Evolutionary conservation across 2,888 invertebrate genomes (phyloP).

Genomic region (Sturmia bella): DNA sequence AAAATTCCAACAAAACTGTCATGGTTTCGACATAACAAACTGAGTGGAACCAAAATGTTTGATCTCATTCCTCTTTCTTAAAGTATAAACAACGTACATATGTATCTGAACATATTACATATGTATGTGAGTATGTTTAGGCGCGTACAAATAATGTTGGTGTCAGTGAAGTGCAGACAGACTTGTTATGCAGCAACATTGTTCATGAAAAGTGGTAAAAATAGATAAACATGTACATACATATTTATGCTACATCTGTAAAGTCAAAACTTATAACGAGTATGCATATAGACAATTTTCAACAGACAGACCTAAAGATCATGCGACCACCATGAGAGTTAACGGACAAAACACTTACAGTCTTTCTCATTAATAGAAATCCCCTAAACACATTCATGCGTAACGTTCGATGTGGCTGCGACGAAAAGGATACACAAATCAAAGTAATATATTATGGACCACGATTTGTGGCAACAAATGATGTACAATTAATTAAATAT

Average conservation of each 20-base stretch:
- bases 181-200: conserved; percentile 50
- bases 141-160: neutral
- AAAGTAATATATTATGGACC: conserved; percentile 49
- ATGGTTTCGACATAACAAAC: too few relatives aligned
- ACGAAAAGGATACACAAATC: conserved; percentile 56
- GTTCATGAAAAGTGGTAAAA: conserved; percentile 38
- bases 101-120: too few relatives aligned
- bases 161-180: conserved; percentile 37
- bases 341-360: conserved; percentile 58
- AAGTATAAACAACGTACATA: too few relatives aligned
- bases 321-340: conserved; percentile 64
- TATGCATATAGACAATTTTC: conserved; percentile 19
- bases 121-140: neutral
- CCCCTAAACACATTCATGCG: conserved; percentile 13
- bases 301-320: conserved; percentile 33
- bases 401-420: conserved; percentile 4
- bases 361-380: conserved; percentile 43
- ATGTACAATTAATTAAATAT: conserved; percentile 25
- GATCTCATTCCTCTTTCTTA: too few relatives aligned
- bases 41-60: too few relatives aligned
- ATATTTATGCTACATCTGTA: neutral
- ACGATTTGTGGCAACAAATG: conserved; percentile 54
- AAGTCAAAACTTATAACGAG: neutral
- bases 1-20: too few relatives aligned
- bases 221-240: neutral